phyloP scores from a whole-genome alignment of 2,797 vertebrate genomes.

The Nasua narica region DNA sequence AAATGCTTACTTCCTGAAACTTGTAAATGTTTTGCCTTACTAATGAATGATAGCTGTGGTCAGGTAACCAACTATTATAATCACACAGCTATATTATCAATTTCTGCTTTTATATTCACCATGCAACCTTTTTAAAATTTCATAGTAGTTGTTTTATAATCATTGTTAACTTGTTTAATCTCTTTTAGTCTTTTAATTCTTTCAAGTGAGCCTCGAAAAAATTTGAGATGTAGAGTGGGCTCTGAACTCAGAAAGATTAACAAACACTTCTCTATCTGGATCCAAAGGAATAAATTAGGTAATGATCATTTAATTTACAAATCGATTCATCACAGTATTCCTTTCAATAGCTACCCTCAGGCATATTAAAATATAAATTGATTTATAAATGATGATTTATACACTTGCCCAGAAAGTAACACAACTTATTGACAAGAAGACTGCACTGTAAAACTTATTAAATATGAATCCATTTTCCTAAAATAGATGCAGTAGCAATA shows the following conservation, averaged over 20 bases:
- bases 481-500: conserved; percentile 11
- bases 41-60: background rate
- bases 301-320: conserved; percentile 31
- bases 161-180: background rate
- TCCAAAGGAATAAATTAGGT: background rate
- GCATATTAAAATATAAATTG: conserved; percentile 45
- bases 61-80: background rate
- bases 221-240: background rate
- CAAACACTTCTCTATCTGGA: background rate
- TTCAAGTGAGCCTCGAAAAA: background rate
- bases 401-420: conserved; percentile 12
- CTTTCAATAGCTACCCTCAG: conserved; percentile 19
- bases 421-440: conserved; percentile 28
- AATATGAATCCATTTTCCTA: conserved; percentile 7
- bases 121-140: background rate
- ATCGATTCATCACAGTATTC: background rate
- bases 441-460: conserved; percentile 35
- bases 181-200: background rate
- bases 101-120: conserved; percentile 3
- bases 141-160: background rate
- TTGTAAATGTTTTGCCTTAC: background rate
- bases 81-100: background rate
- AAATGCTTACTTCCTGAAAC: background rate
- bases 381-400: conserved; percentile 65
- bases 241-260: conserved; percentile 17